phyloP scores from a whole-genome alignment of 2,888 invertebrate species.

The Spicauda simplicius region DNA sequence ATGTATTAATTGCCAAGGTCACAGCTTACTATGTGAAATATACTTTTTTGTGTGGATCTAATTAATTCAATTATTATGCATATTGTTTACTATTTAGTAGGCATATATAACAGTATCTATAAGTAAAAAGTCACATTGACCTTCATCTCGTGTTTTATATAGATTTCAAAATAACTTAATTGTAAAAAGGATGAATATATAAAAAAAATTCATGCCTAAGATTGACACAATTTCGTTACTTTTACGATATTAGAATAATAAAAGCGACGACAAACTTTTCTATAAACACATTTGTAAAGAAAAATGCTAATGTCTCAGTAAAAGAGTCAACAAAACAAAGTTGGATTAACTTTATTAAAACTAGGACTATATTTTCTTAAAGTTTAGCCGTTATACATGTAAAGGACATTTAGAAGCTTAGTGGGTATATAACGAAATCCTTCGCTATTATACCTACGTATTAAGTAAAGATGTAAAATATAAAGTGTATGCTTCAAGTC shows the following conservation, averaged over 20 bases:
- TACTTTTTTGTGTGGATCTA: too few species aligned
- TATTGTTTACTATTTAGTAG: too few species aligned
- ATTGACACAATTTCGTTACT: neutral
- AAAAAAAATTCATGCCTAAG: neutral
- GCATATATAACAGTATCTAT: too few species aligned
- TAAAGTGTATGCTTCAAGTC: neutral
- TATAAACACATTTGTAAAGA: neutral
- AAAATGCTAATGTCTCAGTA: neutral
- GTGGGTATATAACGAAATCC: neutral
- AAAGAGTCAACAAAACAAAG: neutral
- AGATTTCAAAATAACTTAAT: too few species aligned
- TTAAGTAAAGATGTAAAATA: neutral
- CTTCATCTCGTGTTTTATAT: too few species aligned
- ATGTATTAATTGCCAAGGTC: too few species aligned
- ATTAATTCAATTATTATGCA: too few species aligned
- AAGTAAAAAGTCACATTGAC: too few species aligned
- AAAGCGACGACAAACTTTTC: neutral
- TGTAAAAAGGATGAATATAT: neutral
- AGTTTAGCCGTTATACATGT: neutral
- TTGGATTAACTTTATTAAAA: conserved; percentile 1
- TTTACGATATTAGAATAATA: neutral
- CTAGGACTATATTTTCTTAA: conserved; percentile 2
- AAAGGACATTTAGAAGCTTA: conserved; percentile 5
- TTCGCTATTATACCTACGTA: neutral
- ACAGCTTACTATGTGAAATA: too few species aligned